Evolutionary conservation across 2,113 vertebrate genomes (phyloP).

Genomic region (Myrmophylax atrothorax): DNA sequence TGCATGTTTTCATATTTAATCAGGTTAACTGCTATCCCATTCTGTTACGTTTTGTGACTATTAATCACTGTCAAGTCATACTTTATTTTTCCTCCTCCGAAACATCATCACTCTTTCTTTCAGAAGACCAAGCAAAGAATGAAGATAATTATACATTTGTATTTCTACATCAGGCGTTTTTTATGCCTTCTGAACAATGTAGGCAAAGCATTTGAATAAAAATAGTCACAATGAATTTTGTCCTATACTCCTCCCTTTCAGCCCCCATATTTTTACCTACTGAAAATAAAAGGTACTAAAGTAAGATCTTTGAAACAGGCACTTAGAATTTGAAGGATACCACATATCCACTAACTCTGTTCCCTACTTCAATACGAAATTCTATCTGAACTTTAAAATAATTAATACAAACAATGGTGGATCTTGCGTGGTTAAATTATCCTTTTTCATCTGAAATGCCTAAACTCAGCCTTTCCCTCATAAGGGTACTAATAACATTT

Average conservation of each 20-base stretch:
- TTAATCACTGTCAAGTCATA: background rate
- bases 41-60: background rate
- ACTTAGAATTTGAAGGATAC: background rate
- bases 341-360: accelerated
- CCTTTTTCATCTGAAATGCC: background rate
- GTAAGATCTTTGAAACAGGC: background rate
- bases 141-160: background rate
- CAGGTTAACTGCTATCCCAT: background rate
- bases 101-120: background rate
- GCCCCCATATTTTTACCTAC: background rate
- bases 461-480: background rate
- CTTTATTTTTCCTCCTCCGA: background rate
- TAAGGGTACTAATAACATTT: background rate
- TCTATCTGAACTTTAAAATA: background rate
- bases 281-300: background rate
- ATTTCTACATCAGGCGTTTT: background rate
- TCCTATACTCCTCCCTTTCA: background rate
- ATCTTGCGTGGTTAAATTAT: background rate
- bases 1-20: background rate
- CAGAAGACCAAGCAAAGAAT: background rate
- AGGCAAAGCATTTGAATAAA: background rate
- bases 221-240: background rate
- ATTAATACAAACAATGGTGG: background rate
- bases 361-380: background rate
- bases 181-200: background rate